These are phyloP conservation scores for Escarpia spicata DNA, from an alignment of 2,888 invertebrate genomes.

Conservation along the genomic window DNA sequence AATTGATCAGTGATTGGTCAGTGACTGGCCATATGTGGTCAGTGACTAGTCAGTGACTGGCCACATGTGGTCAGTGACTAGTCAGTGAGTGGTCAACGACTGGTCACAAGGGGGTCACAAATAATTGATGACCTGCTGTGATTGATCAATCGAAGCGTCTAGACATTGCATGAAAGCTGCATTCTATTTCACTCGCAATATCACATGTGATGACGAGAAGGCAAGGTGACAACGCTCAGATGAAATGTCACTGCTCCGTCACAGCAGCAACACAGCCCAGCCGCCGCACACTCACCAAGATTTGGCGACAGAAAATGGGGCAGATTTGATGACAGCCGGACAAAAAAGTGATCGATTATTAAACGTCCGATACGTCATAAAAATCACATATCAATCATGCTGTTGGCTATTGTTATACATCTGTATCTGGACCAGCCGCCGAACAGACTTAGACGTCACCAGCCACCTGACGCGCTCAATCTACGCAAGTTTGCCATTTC, in stretches of 20 bases:
- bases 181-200: not conserved
- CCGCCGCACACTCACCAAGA: not conserved
- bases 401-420: not conserved
- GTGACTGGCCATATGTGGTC: too few relatives aligned
- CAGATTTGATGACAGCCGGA: not conserved
- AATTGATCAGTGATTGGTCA: too few relatives aligned
- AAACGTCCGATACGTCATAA: constrained; percentile 9
- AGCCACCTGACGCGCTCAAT: not conserved
- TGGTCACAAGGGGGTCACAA: not conserved
- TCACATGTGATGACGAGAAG: not conserved
- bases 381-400: constrained; percentile 7
- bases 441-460: too few relatives aligned
- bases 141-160: not conserved
- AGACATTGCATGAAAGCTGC: not conserved
- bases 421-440: not conserved
- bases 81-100: too few relatives aligned
- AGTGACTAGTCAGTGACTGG: too few relatives aligned
- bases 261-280: not conserved
- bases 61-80: too few relatives aligned
- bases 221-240: not conserved
- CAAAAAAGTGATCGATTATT: not conserved
- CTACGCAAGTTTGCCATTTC: not conserved
- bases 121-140: not conserved
- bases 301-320: not conserved
- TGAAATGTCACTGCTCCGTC: not conserved